These are phyloP conservation scores for Stenurella melanura DNA, from an alignment of 2,888 invertebrate genomes.

Conservation along the genomic window DNA sequence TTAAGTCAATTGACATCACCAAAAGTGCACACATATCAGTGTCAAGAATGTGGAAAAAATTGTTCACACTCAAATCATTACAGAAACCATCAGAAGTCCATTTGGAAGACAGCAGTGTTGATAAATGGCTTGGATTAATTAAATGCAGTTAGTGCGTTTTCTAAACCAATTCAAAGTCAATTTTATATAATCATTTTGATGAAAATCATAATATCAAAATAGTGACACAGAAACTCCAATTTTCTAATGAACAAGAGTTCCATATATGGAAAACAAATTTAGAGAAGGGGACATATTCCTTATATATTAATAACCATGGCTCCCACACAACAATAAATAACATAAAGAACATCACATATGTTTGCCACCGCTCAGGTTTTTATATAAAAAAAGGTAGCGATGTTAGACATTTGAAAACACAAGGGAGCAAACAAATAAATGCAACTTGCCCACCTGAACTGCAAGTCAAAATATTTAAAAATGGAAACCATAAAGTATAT, in stretches of 20 bases:
- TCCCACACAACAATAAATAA: neutral
- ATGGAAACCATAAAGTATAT: conserved; percentile 14
- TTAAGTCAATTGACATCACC: conserved; percentile 6
- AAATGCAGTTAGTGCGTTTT: neutral
- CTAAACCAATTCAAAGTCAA: neutral
- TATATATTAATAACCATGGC: neutral
- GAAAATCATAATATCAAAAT: conserved; percentile 11
- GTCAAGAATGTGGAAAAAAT: neutral
- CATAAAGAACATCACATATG: neutral
- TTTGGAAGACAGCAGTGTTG: neutral
- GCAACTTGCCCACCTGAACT: conserved; percentile 4
- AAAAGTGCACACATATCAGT: neutral
- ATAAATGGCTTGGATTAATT: neutral
- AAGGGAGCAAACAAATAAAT: conserved; percentile 15
- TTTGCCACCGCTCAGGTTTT: conserved; percentile 25
- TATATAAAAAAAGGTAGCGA: conserved; percentile 17
- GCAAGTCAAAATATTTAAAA: conserved; percentile 21
- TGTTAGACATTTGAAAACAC: conserved; percentile 8
- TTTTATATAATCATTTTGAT: conserved; percentile 10
- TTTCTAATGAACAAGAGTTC: conserved; percentile 1
- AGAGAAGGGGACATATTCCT: neutral
- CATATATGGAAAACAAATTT: conserved; percentile 14
- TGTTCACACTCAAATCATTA: neutral
- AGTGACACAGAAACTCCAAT: neutral
- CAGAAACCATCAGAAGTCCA: neutral